Evolutionary conservation across 2,113 vertebrate genomes (phyloP), one percentile per base, ranked within the genome.

Genomic region (Cyphomyrus plagiostoma): DNA sequence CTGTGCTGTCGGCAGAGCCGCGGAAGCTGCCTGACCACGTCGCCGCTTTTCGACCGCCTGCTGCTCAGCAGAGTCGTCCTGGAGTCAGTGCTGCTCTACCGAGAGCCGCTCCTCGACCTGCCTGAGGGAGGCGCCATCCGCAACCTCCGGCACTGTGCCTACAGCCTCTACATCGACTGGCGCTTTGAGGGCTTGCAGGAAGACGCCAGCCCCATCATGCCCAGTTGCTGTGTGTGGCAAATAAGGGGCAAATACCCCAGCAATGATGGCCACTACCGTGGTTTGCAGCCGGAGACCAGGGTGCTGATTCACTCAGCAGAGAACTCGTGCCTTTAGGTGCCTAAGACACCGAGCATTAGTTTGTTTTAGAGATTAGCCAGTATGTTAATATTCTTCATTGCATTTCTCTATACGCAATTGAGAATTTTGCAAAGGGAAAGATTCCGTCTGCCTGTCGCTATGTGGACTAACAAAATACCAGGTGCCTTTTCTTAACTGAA

Each of bases 191-290:
- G 87, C 49, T 92, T 88, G 0, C 95, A 95, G 1, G 3, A 91
- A 7, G 93, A 93, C 9, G 30, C 93, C 89, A 91, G 93, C 46
- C 95, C 96, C 0, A 88, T 94, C 87, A 88, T 97, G 39, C 97
- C 97, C 46, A 95, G 95, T 91, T 98, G 97, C 92, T 97, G 97
- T 89, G 94, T 96, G 89, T 74, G 91, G 94, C 94, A 89, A 21
- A 95, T 98, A 92, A 93, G 95, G 91, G 92, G 58, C 5, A 87
- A 91, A 62, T 97, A 95, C 26, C 95, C 96, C 1, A 95, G 92
- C n/a, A 74, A 26, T 0, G 90, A 91, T 0, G 94, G 95, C 42
- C 91, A 74, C 17, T 97, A 96, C 87, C 80, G 91, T 0, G 95
- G 96, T 62, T 93, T 95, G 82, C 91, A n/a, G 6, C 91, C 90